Percentiles rank a stretch among this genome's conserved stretches.
Evolutionary conservation across 2,888 invertebrate species (phyloP).

Genomic region (Scotopteryx bipunctaria): DNA sequence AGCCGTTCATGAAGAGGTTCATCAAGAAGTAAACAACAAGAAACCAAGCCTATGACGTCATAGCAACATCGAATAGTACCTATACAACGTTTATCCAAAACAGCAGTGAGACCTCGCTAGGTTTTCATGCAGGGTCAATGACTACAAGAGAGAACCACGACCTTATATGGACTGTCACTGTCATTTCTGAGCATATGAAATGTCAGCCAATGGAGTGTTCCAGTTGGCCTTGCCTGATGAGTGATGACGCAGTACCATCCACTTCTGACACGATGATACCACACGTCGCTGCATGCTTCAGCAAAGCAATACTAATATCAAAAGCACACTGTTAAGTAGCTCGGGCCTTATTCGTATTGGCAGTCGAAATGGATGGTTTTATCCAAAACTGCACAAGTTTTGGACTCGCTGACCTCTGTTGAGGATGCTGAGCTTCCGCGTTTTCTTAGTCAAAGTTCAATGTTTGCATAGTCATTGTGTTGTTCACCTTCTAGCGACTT

Average conservation of each 20-base stretch:
- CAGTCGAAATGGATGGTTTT: constrained; percentile 11
- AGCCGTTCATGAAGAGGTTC: not conserved
- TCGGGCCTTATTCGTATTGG: not conserved
- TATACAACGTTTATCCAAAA: not conserved
- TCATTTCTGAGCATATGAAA: constrained; percentile 18
- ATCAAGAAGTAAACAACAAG: not conserved
- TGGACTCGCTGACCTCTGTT: constrained; percentile 19
- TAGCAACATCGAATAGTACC: not conserved
- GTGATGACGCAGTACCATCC: constrained; percentile 38
- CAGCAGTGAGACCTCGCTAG: not conserved
- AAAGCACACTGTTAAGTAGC: constrained; percentile 14
- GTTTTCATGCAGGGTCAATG: constrained; percentile 12
- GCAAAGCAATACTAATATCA: not conserved
- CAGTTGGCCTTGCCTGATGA: constrained; percentile 40
- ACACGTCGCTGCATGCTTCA: not conserved
- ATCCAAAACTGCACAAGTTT: constrained; percentile 23
- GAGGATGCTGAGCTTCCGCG: constrained; percentile 22
- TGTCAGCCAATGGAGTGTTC: constrained; percentile 20
- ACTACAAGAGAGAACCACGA: constrained; percentile 12
- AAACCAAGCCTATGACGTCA: too few relatives aligned
- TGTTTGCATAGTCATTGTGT: constrained; percentile 27
- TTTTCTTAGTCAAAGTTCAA: constrained; percentile 24
- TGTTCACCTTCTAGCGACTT: constrained; percentile 16
- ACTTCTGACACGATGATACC: constrained; percentile 18
- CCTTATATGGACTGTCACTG: constrained; percentile 19